phyloP scores from a whole-genome alignment of 2,888 invertebrate species.

The Acleris cristana region DNA sequence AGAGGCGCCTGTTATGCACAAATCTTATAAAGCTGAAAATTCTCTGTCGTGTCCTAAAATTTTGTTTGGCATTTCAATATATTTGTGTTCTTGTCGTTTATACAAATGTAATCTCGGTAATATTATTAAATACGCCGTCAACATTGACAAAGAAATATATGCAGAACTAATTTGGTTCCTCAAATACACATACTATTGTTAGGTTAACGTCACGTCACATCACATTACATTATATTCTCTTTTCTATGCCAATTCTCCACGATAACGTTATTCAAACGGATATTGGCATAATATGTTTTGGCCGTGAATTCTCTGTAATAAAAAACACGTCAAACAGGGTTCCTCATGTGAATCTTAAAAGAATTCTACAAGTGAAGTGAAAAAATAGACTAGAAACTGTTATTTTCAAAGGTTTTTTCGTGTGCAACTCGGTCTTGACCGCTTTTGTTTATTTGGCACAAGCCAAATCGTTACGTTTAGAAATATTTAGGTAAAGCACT shows the following conservation, averaged over 20 bases:
- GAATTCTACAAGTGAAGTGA: neutral
- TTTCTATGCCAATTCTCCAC: slow-evolving; percentile 11
- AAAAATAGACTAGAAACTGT: too few species aligned
- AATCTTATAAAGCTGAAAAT: too few species aligned
- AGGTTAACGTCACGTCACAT: neutral
- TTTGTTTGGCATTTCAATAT: too few species aligned
- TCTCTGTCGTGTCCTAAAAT: too few species aligned
- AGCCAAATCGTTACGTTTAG: slow-evolving; percentile 40
- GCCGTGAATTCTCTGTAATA: slow-evolving; percentile 7
- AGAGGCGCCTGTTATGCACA: too few species aligned
- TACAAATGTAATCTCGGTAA: too few species aligned
- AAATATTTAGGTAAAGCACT: slow-evolving; percentile 57
- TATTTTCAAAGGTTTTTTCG: too few species aligned
- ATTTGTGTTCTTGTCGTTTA: too few species aligned
- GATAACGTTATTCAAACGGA: neutral
- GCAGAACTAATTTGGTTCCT: too few species aligned
- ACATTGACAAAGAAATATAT: neutral
- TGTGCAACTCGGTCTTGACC: slow-evolving; percentile 11
- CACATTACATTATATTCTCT: slow-evolving; percentile 1
- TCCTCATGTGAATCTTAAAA: neutral
- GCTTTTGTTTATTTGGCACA: slow-evolving; percentile 48
- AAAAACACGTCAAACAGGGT: neutral
- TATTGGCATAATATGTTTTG: slow-evolving; percentile 15
- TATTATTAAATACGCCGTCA: slow-evolving; percentile 42
- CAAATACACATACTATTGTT: too few species aligned